Evolutionary conservation across 2,113 vertebrate species (phyloP).

Genomic region (Ochotona princeps): DNA sequence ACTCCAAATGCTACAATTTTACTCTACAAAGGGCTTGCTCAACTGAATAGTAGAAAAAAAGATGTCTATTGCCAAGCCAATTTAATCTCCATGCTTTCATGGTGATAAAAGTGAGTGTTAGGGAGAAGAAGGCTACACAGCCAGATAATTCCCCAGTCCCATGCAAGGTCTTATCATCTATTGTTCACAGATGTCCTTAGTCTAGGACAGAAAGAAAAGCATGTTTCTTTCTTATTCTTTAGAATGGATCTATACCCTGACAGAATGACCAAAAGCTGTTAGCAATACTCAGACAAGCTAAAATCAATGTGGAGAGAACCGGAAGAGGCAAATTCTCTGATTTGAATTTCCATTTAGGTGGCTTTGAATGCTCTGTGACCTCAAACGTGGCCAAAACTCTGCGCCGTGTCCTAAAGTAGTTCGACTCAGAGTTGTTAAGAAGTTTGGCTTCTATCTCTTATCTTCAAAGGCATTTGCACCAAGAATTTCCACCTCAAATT

Average conservation of each 20-base stretch:
- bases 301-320: neutral
- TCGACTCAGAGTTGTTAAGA: neutral
- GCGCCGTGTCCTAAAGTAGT: neutral
- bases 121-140: neutral
- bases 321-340: neutral
- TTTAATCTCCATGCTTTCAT: neutral
- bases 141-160: neutral
- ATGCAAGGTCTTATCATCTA: neutral
- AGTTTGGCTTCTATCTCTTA: slow-evolving; percentile 55
- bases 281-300: neutral
- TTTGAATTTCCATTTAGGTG: neutral
- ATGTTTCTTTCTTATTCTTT: neutral
- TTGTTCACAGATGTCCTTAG: neutral
- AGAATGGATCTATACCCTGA: neutral
- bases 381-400: neutral
- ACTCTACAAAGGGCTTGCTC: neutral
- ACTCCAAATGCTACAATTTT: neutral
- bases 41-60: neutral
- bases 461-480: slow-evolving; percentile 69
- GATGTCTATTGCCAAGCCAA: neutral
- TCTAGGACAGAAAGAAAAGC: neutral
- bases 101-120: neutral
- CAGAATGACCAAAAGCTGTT: neutral
- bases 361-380: neutral
- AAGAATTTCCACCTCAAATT: slow-evolving; percentile 73